phyloP scores from a whole-genome alignment of 2,888 invertebrate genomes.

The Campoplex nolae region DNA sequence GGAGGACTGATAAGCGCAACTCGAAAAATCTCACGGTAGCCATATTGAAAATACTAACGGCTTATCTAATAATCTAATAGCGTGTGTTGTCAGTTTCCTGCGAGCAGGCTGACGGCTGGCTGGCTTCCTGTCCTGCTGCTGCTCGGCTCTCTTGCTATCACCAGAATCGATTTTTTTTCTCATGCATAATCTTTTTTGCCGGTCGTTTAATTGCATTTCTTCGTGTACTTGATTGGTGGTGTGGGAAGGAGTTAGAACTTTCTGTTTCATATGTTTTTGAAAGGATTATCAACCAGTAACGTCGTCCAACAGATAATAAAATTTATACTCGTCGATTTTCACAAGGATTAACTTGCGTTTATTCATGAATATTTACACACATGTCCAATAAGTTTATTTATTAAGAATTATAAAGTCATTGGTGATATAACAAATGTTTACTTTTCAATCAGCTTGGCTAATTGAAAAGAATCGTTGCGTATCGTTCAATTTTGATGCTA shows the following conservation, averaged over 20 bases:
- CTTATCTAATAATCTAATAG: background rate
- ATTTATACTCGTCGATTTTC: background rate
- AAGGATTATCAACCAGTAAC: background rate
- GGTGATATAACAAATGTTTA: background rate
- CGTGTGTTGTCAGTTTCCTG: slow-evolving; percentile 8
- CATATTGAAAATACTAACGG: background rate
- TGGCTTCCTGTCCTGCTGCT: background rate
- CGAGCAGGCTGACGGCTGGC: no score
- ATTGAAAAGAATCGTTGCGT: background rate
- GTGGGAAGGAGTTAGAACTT: background rate
- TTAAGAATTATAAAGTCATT: background rate
- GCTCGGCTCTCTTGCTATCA: background rate
- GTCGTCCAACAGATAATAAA: background rate
- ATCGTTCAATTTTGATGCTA: slow-evolving; percentile 96
- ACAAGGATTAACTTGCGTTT: background rate
- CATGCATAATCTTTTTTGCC: background rate
- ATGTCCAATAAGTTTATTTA: slow-evolving; percentile 6
- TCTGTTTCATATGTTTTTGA: background rate
- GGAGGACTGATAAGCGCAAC: background rate
- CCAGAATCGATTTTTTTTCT: slow-evolving; percentile 3
- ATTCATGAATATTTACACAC: background rate
- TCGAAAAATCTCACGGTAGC: slow-evolving; percentile 11
- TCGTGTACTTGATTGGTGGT: background rate
- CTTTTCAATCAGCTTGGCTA: background rate
- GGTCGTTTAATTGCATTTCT: background rate